Conservation (phyloP, 2,888 invertebrate species). For the Limulus polyphemus region DNA sequence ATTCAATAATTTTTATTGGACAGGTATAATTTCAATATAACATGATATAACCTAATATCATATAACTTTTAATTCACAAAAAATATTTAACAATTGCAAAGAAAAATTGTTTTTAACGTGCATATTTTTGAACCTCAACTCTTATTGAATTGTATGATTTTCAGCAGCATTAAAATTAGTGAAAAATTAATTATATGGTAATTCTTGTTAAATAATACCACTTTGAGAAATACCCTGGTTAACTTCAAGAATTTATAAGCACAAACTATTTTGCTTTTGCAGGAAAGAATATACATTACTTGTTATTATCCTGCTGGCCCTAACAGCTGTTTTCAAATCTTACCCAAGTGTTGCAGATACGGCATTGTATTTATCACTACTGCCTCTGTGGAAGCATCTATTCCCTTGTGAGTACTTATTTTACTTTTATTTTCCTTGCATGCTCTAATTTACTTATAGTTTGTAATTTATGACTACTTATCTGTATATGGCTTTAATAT, state of each 20-base stretch:
- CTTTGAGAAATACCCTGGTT: constrained; percentile 13
- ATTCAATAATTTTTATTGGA: too few species aligned
- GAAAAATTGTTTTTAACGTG: too few species aligned
- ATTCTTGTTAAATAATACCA: too few species aligned
- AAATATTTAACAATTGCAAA: too few species aligned
- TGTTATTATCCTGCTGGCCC: constrained; percentile 61
- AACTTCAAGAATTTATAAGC: too few species aligned
- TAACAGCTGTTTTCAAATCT: constrained; percentile 86
- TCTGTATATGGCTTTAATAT: not conserved
- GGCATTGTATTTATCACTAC: constrained; percentile 72
- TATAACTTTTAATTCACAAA: too few species aligned
- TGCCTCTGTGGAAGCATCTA: constrained; percentile 83
- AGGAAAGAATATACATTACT: constrained; percentile 60
- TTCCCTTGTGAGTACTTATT: constrained; percentile 59
- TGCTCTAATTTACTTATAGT: constrained; percentile 1
- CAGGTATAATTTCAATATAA: too few species aligned
- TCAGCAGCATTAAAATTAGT: too few species aligned
- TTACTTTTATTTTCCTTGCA: constrained; percentile 8
- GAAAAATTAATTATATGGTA: too few species aligned
- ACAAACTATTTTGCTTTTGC: not conserved
- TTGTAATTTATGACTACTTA: constrained; percentile 13
- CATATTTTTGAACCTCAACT: too few species aligned
- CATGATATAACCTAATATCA: too few species aligned
- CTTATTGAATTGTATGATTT: too few species aligned
- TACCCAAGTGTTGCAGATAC: constrained; percentile 95